Conservation (phyloP, 2,797 vertebrate species). For the Paratrypauchen microcephalus region DNA sequence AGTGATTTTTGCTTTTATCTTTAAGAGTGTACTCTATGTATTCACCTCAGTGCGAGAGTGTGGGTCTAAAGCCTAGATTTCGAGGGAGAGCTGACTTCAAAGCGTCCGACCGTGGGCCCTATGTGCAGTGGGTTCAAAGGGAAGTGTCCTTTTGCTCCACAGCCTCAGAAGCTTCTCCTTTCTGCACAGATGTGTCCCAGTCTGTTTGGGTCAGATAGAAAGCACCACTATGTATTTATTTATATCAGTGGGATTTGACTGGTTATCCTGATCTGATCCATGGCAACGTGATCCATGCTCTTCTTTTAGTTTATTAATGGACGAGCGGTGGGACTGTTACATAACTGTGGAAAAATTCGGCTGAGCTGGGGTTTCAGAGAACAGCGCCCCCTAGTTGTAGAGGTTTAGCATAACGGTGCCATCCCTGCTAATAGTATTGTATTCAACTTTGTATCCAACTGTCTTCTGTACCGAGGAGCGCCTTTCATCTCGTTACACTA, state of each 20-base stretch:
- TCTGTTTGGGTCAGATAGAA: not conserved
- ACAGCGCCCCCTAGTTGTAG: conserved; percentile 27
- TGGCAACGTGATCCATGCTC: conserved; percentile 5
- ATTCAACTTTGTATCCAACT: not conserved
- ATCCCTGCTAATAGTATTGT: not conserved
- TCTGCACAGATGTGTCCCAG: conserved; percentile 4
- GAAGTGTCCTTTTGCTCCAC: conserved; percentile 1
- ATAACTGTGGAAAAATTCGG: conserved; percentile 44
- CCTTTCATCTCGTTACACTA: not conserved
- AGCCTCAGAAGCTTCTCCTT: conserved; percentile 3
- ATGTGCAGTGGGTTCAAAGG: conserved; percentile 4
- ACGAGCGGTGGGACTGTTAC: conserved; percentile 37
- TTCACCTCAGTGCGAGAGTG: not conserved
- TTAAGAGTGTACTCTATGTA: not conserved
- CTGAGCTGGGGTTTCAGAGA: conserved; percentile 31
- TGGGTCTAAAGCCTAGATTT: conserved; percentile 7
- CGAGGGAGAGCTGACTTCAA: conserved; percentile 3
- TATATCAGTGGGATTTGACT: conserved; percentile 14
- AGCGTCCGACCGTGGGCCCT: conserved; percentile 6
- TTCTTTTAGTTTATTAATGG: conserved; percentile 44
- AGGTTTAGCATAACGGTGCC: conserved; percentile 13
- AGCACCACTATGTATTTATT: not conserved
- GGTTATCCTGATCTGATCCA: conserved; percentile 24
- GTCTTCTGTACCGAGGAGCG: not conserved
- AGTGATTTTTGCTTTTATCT: not conserved